Conservation (phyloP, 1,140 invertebrate genomes). For the Drosophila aff. region DNA sequence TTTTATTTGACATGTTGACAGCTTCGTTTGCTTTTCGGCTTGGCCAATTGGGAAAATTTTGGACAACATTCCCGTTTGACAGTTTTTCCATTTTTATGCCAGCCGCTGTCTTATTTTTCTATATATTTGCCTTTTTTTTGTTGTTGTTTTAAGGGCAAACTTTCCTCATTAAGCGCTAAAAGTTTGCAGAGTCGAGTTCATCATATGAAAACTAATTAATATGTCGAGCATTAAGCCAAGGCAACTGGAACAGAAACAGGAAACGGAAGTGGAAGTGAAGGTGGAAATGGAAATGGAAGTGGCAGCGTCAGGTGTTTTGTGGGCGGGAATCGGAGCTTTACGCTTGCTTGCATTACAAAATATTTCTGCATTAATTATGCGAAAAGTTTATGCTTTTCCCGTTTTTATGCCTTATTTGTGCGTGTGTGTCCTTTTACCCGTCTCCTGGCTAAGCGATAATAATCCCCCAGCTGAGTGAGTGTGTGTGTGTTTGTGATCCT, state of each 20-base stretch:
- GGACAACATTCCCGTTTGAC: slow-evolving; percentile 21
- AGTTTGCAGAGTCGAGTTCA: slow-evolving; percentile 30
- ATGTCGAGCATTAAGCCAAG: slow-evolving; percentile 68
- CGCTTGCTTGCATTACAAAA: slow-evolving; percentile 61
- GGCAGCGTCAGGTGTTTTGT: slow-evolving; percentile 33
- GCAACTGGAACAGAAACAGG: slow-evolving; percentile 23
- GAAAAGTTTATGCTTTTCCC: slow-evolving; percentile 57
- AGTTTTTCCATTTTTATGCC: slow-evolving; percentile 10
- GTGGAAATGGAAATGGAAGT: slow-evolving; percentile 5
- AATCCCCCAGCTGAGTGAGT: slow-evolving; percentile 43
- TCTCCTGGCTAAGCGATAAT: slow-evolving; percentile 54
- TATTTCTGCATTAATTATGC: slow-evolving; percentile 79
- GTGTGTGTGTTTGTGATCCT: slow-evolving; percentile 30
- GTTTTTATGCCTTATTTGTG: slow-evolving; percentile 43
- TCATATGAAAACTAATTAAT: slow-evolving; percentile 80
- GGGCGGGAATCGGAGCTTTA: slow-evolving; percentile 34
- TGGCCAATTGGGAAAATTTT: slow-evolving; percentile 46
- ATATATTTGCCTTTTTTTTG: neutral
- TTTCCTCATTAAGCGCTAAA: slow-evolving; percentile 68
- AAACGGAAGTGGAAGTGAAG: slow-evolving; percentile 16
- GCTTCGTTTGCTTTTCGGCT: slow-evolving; percentile 31
- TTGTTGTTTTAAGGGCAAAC: slow-evolving; percentile 34
- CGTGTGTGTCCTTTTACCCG: slow-evolving; percentile 27
- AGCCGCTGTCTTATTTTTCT: slow-evolving; percentile 22
- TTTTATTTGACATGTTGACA: slow-evolving; percentile 83